Conservation (phyloP, 2,113 vertebrate genomes). For the Eptesicus fuscus region DNA sequence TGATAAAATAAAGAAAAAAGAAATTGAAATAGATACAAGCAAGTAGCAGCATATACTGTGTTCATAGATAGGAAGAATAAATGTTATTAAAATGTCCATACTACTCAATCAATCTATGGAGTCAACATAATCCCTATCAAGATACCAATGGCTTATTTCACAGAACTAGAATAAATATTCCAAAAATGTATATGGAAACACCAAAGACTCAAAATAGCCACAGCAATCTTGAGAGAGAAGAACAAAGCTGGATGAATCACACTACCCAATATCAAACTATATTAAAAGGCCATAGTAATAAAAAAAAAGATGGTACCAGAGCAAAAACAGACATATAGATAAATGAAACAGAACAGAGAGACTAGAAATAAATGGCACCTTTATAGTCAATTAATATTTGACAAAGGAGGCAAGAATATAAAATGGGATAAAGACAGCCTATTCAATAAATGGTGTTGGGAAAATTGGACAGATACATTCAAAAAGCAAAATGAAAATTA, state of each 20-base stretch:
- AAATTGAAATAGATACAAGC: not conserved
- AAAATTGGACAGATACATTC: not conserved
- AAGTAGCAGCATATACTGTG: not conserved
- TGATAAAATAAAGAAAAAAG: not conserved
- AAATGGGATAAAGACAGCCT: not conserved
- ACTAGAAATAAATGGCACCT: not conserved
- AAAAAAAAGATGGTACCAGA: not conserved
- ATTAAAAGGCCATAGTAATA: not conserved
- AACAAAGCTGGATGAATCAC: not conserved
- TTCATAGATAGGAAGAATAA: not conserved
- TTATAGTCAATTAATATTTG: not conserved
- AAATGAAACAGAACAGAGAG: not conserved
- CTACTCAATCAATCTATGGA: not conserved
- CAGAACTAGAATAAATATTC: not conserved
- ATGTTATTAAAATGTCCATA: not conserved
- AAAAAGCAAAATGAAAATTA: not conserved
- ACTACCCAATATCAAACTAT: not conserved
- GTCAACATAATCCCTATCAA: not conserved
- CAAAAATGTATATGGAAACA: not conserved
- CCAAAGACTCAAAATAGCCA: not conserved
- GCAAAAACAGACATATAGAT: not conserved
- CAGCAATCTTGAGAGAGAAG: not conserved
- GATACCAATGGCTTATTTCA: not conserved
- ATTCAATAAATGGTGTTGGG: not conserved
- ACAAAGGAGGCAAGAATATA: not conserved